Conservation (phyloP, 2,113 vertebrate species). For the Malurus alboscapulatus region DNA sequence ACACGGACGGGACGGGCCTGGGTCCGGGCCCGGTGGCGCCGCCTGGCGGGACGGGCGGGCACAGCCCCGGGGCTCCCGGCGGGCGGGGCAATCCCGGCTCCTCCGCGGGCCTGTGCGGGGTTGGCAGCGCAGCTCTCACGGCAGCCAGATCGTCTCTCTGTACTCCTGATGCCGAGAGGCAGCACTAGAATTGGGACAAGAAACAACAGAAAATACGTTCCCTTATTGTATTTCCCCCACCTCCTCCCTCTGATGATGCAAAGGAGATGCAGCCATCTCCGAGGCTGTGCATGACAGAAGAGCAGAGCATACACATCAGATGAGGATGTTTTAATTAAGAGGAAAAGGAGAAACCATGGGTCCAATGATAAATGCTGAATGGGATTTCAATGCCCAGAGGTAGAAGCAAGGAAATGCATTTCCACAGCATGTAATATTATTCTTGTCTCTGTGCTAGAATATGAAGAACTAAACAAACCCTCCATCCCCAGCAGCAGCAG, state of each 20-base stretch:
- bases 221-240: fast-evolving
- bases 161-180: not conserved
- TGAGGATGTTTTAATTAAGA: not conserved
- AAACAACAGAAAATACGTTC: not conserved
- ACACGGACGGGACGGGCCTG: too few relatives aligned
- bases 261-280: not conserved
- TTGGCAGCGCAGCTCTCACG: fast-evolving
- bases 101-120: too few relatives aligned
- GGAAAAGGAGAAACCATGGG: not conserved
- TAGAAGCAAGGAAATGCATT: not conserved
- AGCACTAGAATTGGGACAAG: not conserved
- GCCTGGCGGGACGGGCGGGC: not conserved
- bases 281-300: not conserved
- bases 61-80: not conserved
- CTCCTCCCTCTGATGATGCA: not conserved
- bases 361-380: not conserved
- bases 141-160: fast-evolving
- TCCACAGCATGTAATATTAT: not conserved
- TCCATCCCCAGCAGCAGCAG: not conserved
- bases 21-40: not conserved
- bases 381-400: not conserved
- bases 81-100: not conserved
- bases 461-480: not conserved
- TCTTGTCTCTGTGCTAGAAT: not conserved
- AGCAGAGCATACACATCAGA: not conserved